Evolutionary conservation across 1,140 invertebrate genomes (phyloP).

Genomic region (Olivierus martensii): DNA sequence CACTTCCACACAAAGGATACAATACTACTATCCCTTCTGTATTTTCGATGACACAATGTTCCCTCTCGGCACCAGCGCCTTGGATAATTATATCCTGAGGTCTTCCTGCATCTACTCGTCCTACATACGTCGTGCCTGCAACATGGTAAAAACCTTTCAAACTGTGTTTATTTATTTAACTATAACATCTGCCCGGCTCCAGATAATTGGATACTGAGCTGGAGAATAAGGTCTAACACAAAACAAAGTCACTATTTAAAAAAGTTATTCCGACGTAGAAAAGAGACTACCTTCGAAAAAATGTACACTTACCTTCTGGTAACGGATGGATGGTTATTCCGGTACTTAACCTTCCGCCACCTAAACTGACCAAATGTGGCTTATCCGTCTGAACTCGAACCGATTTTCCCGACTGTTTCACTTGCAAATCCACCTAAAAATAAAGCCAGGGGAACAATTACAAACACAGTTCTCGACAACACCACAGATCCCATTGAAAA

Average conservation of each 20-base stretch:
- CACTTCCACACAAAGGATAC: constrained; percentile 51
- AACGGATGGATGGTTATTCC: constrained; percentile 78
- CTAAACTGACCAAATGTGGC: constrained; percentile 77
- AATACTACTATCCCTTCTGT: constrained; percentile 61
- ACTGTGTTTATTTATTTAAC: constrained; percentile 1
- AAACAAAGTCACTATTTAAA: neutral
- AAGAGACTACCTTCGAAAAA: neutral
- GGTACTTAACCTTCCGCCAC: constrained; percentile 70
- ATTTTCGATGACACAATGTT: constrained; percentile 75
- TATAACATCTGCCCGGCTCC: neutral
- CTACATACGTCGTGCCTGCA: constrained; percentile 54
- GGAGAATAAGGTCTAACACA: neutral
- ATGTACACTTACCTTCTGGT: constrained; percentile 45
- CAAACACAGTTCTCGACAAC: too few species aligned
- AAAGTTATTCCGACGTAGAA: too few species aligned
- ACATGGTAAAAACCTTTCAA: constrained; percentile 17
- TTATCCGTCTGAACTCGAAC: constrained; percentile 66
- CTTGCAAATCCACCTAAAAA: too few species aligned
- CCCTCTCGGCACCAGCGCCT: constrained; percentile 59
- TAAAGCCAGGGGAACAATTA: too few species aligned
- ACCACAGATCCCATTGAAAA: too few species aligned
- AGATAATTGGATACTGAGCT: neutral
- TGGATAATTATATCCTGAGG: constrained; percentile 62
- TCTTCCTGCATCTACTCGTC: constrained; percentile 38
- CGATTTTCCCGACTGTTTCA: neutral